Evolutionary conservation across 2,113 vertebrate genomes (phyloP).

Genomic region (Hypocryptadius cinnamomeus): DNA sequence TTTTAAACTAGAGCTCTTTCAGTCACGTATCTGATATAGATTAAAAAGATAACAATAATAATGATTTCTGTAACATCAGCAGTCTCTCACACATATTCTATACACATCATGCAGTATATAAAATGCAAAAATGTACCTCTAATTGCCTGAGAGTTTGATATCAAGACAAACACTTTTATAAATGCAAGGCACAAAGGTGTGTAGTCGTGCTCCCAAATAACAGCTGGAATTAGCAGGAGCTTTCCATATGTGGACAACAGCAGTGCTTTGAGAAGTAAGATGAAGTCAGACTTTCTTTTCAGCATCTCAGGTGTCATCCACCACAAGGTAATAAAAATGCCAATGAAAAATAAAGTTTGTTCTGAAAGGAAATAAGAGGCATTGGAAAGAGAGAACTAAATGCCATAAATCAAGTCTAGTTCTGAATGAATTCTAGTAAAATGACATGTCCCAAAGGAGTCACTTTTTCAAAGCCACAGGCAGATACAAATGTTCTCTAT

Average conservation of each 20-base stretch:
- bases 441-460: neutral
- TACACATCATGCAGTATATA: neutral
- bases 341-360: slow-evolving; percentile 81
- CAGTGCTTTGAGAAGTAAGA: slow-evolving; percentile 83
- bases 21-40: rapidly evolving
- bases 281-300: slow-evolving; percentile 53
- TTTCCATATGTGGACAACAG: slow-evolving; percentile 95
- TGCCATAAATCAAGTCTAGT: neutral
- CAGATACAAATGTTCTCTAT: neutral
- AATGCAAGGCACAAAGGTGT: slow-evolving; percentile 85
- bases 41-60: neutral
- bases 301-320: slow-evolving; percentile 41
- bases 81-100: neutral
- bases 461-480: neutral
- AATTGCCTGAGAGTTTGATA: slow-evolving; percentile 91
- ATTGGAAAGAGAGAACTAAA: neutral
- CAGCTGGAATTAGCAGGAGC: slow-evolving; percentile 88
- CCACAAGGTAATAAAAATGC: slow-evolving; percentile 80
- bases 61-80: neutral
- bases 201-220: slow-evolving; percentile 98
- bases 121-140: slow-evolving; percentile 74
- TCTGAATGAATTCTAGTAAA: neutral
- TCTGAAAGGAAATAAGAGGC: slow-evolving; percentile 68
- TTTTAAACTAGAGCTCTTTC: neutral
- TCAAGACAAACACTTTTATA: slow-evolving; percentile 91